Evolutionary conservation across 2,888 invertebrate species (phyloP), one percentile per base, ranked within the genome.

Genomic region (Xestia ashworthii): DNA sequence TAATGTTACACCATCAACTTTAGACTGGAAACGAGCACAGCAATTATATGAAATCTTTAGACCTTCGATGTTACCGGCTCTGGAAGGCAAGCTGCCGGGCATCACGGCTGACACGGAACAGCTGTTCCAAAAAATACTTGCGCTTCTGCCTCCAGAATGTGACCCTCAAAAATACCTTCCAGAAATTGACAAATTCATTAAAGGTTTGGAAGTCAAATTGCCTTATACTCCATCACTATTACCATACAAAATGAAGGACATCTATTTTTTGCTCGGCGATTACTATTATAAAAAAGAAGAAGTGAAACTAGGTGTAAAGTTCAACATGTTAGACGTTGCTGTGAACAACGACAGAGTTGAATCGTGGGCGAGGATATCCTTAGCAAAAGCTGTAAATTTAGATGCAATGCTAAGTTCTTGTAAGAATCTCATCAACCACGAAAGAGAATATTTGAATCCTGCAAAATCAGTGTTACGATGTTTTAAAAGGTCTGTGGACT

Each of bases 211-310:
- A 66, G 95, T 97, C 4, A 96, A 96, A 71, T 91, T 97, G 81
- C 98, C 98, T 0, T 90, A 89, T 4, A 93, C 97, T n/a, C 96
- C 96, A 58, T 94, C 95, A 76, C 90, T 96, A 9, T 88, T 98
- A 68, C 97, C 98, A 0, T 97, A 96, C 83, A 97, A 97, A 92
- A 97, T 98, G 90, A 97, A 97, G 58, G 98, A 98, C 73, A 97
- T 99, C 78, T 99, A 98, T 93, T 99, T 99, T 92, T 96, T 99
- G n/a, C 95, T 99, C 44, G 99, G 98, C 1, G 99, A 99, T 95
- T 99, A 98, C 94, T 98, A 99, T 94, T 99, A 99, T 91, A 99
- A 99, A 94, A 98, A 98, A 91, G 98, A 98, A 88, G 98, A 99
- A 87, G 97, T 97, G 86, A 95, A 95, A 48, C 97, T 98, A 91